Evolutionary conservation across 2,888 invertebrate genomes (phyloP), one percentile per base, ranked within the genome.

Genomic region (Unio pictorum): DNA sequence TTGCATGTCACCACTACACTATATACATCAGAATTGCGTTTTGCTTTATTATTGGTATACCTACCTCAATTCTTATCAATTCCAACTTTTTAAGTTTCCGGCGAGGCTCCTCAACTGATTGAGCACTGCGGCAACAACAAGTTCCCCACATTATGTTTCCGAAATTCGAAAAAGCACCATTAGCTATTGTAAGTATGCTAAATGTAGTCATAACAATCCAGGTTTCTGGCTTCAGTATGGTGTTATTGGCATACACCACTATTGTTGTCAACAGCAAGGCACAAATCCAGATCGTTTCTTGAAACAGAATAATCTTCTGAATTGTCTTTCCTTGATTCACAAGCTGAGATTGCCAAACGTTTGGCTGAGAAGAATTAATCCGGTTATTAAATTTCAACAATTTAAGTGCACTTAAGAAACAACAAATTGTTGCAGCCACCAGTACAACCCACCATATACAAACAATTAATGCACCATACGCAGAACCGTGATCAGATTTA

Each of bases 11-110:
- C 45, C 45, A 45, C 45, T 45, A 15, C 45, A 45, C 15, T 45
- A 45, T 45, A 11, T 15, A 45, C 45, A 3, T 15, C 45, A 45
- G 11, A 45, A 45, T 45, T 3, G 8, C 3, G 45, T 45, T 45
- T 45, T 45, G 45, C 15, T 45, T 45, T 45, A 45, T 45, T 45
- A 45, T 45, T 15, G 2, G 45, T 45, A 45, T 45, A 71, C 78
- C 70, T 65, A 85, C 86, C 81, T 86, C 86, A 23, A 83, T 78
- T 74, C 78, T 81, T 17, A 86, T 73, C n/a, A 86, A 79, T 66
- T 86, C 83, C 65, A 86, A 68, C 64, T 84, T 83, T 71, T 86
- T 86, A 64, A 86, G 75, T 67, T 82, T 79, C 66, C 84, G 79
- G 67, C 82, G 81, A 8, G 84, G 83, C 67, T 86, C 84, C 65